Evolutionary conservation across 1,140 invertebrate species (phyloP).

Genomic region (Drosophila nigromelanica): DNA sequence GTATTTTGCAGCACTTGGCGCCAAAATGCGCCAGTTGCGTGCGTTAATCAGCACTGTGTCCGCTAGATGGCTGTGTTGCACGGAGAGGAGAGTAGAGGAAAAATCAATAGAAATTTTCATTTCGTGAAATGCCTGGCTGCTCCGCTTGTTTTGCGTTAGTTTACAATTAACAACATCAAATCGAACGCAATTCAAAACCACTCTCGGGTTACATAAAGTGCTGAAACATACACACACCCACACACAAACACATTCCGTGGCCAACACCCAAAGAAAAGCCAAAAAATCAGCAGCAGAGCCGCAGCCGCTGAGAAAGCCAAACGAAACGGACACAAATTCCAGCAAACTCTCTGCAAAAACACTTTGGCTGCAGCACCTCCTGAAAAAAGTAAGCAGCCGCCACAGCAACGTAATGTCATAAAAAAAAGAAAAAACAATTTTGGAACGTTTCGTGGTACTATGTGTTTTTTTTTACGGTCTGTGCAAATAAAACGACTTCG

Average conservation of each 20-base stretch:
- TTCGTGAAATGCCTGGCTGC: constrained; percentile 62
- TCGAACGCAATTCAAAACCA: constrained; percentile 42
- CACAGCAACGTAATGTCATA: constrained; percentile 15
- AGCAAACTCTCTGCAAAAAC: constrained; percentile 43
- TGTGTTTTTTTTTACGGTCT: constrained; percentile 29
- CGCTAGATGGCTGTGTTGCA: constrained; percentile 63
- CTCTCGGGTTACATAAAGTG: constrained; percentile 63
- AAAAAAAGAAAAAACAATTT: constrained; percentile 41
- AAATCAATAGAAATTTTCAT: constrained; percentile 82
- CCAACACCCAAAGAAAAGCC: constrained; percentile 60
- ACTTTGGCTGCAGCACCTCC: constrained; percentile 26
- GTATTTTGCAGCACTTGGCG: constrained; percentile 26
- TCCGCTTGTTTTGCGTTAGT: constrained; percentile 66
- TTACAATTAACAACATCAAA: constrained; percentile 57
- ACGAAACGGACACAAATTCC: constrained; percentile 48
- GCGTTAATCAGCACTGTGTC: constrained; percentile 46
- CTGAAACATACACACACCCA: constrained; percentile 12
- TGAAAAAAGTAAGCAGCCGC: constrained; percentile 53
- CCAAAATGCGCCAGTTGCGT: constrained; percentile 8
- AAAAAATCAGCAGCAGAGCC: constrained; percentile 16
- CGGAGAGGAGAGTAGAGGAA: constrained; percentile 65
- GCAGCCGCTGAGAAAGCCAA: constrained; percentile 47
- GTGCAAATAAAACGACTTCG: constrained; percentile 72
- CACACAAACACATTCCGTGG: constrained; percentile 60
- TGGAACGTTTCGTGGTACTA: constrained; percentile 37